Conservation (phyloP, 2,888 invertebrate species). For the Chloroclystis v-ata region DNA sequence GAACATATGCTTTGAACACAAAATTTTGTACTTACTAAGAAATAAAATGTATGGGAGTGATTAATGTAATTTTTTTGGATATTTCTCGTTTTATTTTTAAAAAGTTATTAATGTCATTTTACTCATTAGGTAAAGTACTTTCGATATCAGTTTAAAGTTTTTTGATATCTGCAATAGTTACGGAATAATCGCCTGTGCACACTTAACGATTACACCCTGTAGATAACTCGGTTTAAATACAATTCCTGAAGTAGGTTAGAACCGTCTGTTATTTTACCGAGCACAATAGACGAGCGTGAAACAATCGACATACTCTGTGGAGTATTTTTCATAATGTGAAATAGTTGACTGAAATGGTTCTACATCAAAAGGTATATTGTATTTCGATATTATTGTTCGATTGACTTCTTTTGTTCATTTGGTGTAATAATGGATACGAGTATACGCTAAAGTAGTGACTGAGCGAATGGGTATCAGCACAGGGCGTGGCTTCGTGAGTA, state of each 20-base stretch:
- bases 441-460: slow-evolving; percentile 38
- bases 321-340: slow-evolving; percentile 25
- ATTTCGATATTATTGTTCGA: slow-evolving; percentile 23
- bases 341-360: slow-evolving; percentile 21
- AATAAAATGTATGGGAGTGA: too few relatives aligned
- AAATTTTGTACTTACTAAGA: too few relatives aligned
- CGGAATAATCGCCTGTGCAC: too few relatives aligned
- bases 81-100: too few relatives aligned
- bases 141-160: too few relatives aligned
- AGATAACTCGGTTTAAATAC: slow-evolving; percentile 26
- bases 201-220: too few relatives aligned
- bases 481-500: slow-evolving; percentile 71
- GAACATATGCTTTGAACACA: too few relatives aligned
- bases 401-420: slow-evolving; percentile 27
- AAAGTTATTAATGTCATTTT: too few relatives aligned
- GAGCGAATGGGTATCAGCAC: slow-evolving; percentile 61
- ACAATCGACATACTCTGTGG: slow-evolving; percentile 20
- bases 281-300: slow-evolving; percentile 20
- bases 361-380: slow-evolving; percentile 22
- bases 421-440: slow-evolving; percentile 23
- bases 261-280: slow-evolving; percentile 21
- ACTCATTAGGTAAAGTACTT: too few relatives aligned
- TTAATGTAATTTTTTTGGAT: too few relatives aligned
- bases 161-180: too few relatives aligned
- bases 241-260: slow-evolving; percentile 22